Conservation (phyloP, 2,888 invertebrate genomes). For the Hololepta plana region DNA sequence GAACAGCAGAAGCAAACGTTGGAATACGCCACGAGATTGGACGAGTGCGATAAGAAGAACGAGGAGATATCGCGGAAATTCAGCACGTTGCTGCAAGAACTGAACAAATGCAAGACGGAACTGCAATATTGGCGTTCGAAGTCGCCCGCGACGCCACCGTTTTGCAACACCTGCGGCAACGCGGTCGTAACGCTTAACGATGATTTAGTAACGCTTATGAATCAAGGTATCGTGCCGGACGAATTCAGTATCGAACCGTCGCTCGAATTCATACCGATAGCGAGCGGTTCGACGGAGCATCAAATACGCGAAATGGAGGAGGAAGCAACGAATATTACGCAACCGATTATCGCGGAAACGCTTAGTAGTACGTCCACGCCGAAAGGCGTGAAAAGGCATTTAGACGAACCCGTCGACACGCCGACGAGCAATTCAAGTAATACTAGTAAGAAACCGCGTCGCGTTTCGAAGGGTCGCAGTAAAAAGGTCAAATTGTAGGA, state of each 20-base stretch:
- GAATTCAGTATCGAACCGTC: conserved; percentile 20
- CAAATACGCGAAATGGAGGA: conserved; percentile 7
- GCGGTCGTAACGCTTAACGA: conserved; percentile 36
- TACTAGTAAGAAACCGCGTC: conserved; percentile 18
- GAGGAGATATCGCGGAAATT: conserved; percentile 80
- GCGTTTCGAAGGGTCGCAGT: conserved; percentile 18
- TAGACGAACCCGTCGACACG: conserved; percentile 15
- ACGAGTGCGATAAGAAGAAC: conserved; percentile 80
- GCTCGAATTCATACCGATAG: conserved; percentile 27
- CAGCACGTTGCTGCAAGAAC: conserved; percentile 69
- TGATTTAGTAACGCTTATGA: conserved; percentile 39
- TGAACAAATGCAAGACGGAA: conserved; percentile 84
- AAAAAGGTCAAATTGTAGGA: conserved; percentile 19
- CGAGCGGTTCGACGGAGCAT: conserved; percentile 13
- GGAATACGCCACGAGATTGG: conserved; percentile 68
- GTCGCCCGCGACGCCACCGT: conserved; percentile 53
- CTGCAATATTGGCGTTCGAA: conserved; percentile 82
- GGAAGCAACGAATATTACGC: conserved; percentile 7
- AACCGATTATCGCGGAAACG: conserved; percentile 5
- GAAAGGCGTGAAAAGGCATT: conserved; percentile 18
- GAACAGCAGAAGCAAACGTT: conserved; percentile 59
- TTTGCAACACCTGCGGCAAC: conserved; percentile 58
- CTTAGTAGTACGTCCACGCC: conserved; percentile 9
- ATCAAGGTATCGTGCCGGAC: conserved; percentile 38
- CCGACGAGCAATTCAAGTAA: conserved; percentile 12